These are phyloP conservation scores for Sebastes steindachneri DNA, from an alignment of 2,797 vertebrate genomes.

Conservation along the genomic window DNA sequence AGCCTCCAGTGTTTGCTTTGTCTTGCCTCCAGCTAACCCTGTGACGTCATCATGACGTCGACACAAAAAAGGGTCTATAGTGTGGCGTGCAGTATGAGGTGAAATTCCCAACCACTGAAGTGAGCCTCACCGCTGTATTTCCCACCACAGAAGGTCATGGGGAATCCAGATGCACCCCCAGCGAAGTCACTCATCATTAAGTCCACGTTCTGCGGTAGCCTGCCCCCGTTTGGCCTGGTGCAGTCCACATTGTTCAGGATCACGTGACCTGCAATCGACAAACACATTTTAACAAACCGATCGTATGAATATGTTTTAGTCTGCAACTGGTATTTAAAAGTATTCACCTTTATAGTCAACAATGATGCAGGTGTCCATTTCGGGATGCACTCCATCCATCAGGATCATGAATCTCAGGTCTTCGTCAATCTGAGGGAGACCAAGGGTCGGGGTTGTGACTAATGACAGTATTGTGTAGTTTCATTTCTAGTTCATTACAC, in stretches of 20 bases:
- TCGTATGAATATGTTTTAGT: background rate
- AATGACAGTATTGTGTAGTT: background rate
- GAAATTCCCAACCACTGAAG: background rate
- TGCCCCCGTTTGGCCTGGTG: constrained; percentile 84
- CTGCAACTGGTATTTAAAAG: background rate
- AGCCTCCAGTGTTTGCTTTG: no score
- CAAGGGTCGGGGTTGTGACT: background rate
- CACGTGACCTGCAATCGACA: constrained; percentile 78
- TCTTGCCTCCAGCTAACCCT: no score
- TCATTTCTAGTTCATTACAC: background rate
- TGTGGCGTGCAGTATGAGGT: no score
- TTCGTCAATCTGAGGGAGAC: constrained; percentile 74
- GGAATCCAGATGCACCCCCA: constrained; percentile 87
- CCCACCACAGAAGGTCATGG: constrained; percentile 85
- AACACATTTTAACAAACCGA: background rate
- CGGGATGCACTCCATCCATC: constrained; percentile 87
- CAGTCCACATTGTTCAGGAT: constrained; percentile 89
- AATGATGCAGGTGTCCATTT: constrained; percentile 89
- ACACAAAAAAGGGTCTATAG: no score
- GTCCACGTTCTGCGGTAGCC: constrained; percentile 79
- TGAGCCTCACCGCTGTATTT: constrained; percentile 83
- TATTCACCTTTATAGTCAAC: constrained; percentile 87
- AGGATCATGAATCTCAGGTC: constrained; percentile 87
- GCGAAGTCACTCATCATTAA: constrained; percentile 89
- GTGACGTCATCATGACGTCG: no score